phyloP scores from a whole-genome alignment of 2,888 invertebrate genomes.

The Cerastoderma edule region DNA sequence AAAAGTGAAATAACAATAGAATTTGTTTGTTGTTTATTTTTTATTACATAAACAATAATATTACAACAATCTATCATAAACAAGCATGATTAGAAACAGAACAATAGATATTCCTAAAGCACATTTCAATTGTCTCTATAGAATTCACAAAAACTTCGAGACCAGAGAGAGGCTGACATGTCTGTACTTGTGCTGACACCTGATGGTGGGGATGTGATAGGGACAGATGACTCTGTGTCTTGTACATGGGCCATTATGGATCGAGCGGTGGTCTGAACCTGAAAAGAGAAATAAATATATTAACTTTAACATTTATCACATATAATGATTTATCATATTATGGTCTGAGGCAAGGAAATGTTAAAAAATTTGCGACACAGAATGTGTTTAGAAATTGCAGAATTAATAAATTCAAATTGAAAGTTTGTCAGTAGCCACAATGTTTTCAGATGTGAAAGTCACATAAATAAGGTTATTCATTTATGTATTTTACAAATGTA shows the following conservation, averaged over 20 bases:
- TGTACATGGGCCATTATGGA: constrained; percentile 5
- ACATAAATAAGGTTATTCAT: too few species aligned
- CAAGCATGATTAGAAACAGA: too few species aligned
- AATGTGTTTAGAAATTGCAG: neutral
- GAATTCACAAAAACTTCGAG: constrained; percentile 26
- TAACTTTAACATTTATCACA: neutral
- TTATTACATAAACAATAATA: too few species aligned
- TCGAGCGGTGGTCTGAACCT: constrained; percentile 12
- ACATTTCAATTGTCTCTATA: constrained; percentile 30
- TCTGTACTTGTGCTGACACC: constrained; percentile 12
- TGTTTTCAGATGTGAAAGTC: too few species aligned
- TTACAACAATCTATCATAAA: too few species aligned
- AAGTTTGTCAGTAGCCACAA: neutral
- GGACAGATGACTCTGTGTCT: neutral
- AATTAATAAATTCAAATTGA: neutral
- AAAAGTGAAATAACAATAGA: too few species aligned
- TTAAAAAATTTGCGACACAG: neutral
- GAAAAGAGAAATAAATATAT: neutral
- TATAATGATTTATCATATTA: neutral
- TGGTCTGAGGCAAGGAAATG: neutral
- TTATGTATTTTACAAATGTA: too few species aligned
- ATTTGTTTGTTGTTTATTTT: too few species aligned
- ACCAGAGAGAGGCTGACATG: constrained; percentile 15
- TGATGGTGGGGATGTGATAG: neutral
- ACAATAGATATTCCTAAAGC: too few species aligned